phyloP scores from a whole-genome alignment of 2,888 invertebrate species.

The Clunio marinus region DNA sequence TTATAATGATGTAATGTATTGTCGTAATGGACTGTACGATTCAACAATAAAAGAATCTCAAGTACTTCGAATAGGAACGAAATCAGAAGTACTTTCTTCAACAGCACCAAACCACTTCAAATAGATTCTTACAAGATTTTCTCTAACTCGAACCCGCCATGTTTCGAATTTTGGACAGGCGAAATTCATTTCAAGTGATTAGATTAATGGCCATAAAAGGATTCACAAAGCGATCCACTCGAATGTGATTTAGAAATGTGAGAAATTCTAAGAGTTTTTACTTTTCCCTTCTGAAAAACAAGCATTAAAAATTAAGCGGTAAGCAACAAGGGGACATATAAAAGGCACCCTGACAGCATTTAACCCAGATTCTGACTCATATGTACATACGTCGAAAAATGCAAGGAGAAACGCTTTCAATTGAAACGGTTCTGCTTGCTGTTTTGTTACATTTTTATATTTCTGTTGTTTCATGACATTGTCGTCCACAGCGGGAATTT shows the following conservation, averaged over 20 bases:
- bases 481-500: slow-evolving; percentile 24
- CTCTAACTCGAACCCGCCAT: background rate
- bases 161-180: background rate
- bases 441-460: slow-evolving; percentile 4
- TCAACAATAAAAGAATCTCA: slow-evolving; percentile 10
- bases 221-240: slow-evolving; percentile 21
- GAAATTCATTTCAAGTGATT: slow-evolving; percentile 23
- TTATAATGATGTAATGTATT: slow-evolving; percentile 18
- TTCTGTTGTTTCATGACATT: background rate
- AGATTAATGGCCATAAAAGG: slow-evolving; percentile 31
- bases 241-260: slow-evolving; percentile 2
- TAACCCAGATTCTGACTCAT: slow-evolving; percentile 29
- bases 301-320: background rate
- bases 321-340: slow-evolving; percentile 9
- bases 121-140: slow-evolving; percentile 23
- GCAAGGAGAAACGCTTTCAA: background rate
- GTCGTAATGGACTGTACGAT: slow-evolving; percentile 18
- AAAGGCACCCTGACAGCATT: slow-evolving; percentile 25
- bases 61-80: slow-evolving; percentile 19
- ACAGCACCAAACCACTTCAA: background rate
- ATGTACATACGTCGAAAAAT: background rate
- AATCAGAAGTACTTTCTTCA: background rate
- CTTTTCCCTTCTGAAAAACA: slow-evolving; percentile 1
- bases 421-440: background rate
- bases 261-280: background rate